Evolutionary conservation across 2,888 invertebrate species (phyloP), one percentile per base, ranked within the genome.

Genomic region (Cecidostiba fungosa): DNA sequence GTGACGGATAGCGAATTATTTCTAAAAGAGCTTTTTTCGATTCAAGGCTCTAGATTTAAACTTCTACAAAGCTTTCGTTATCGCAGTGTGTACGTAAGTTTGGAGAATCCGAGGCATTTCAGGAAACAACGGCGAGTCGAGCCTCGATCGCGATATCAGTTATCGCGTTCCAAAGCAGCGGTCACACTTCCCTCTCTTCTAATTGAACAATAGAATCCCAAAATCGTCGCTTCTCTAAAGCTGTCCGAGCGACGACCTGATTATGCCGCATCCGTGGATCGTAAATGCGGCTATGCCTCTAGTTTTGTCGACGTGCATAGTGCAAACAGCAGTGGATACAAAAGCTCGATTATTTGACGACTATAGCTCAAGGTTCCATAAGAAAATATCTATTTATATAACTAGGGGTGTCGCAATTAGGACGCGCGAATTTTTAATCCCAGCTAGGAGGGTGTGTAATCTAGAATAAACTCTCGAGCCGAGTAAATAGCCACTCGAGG

Each of bases 121-220:
- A 23, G 23, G 23, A 47, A 5, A 47, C 47, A 47, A n/a, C 16
- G 16, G 3, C 54, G 16, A 26, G 26, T 62, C 8, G 62, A 62
- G 26, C 8, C 6, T 3, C 62, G 10, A 62, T 26, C 0, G 62
- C 10, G 50, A 50, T 50, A 59, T 59, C 59, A 23, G 23, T 4
- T 59, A 62, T 26, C 62, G 62, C 62, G 62, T 10, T 26, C 62
- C 26, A 5, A 8, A n/a, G 59, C n/a, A 14, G 26, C 26, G 29
- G 32, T 72, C 39, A 39, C 23, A 72, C 39, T 29, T 72, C 29
- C 32, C 54, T 2, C 2, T 8, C 76, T 29, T 14, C n/a, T 8
- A 62, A 76, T 62, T 29, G 73, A 47, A 66, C 82, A 76, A 82
- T 82, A 82, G 74, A 82, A 76, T 74, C 29, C 74, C 29, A 39